Base-by-base conservation (phyloP, 2,888 invertebrate genomes). In the Octonoba sinensis region DNA sequence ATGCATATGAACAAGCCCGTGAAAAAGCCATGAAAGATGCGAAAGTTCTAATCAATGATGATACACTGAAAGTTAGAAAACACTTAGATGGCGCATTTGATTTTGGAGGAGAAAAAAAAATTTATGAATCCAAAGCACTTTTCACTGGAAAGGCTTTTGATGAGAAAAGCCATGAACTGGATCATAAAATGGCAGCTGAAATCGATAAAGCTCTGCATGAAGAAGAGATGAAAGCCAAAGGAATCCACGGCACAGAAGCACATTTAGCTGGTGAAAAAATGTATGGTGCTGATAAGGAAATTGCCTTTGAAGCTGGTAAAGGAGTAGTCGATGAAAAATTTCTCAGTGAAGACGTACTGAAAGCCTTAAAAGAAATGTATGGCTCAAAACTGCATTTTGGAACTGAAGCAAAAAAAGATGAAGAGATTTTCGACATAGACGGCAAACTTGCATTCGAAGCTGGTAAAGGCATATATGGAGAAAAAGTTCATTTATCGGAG, bases 1-100 rank as follows among this genome's bases (percentile, higher is more conserved):
- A 24, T 27, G 72, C 79, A 3, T 79, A 79, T n/a, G 79, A 79
- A 69, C 60, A 51, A 27, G 79, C 79, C 11, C 59, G 59, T 12
- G 73, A 79, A 20, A 47, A 73, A 46, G 79, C 62, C 15, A 56
- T 67, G n/a, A 59, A 46, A 27, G 79, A 79, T 67, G 65, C 73
- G 6, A 71, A 65, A 36, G 54, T 67, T 51, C 54, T 51, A 27
- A 13, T 54, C 3, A 27, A 13, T 36, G 20, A 27, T 3, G 64
- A 64, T 20, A 47, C 27, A n/a, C 15, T 64, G 12, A 64, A 64
- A 54, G 11, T 20, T 54, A 0, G 18, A 20, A 64, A 64, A 36
- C 47, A 44, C 20, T 6, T 44, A 15, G 60, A 72, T 72, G 60
- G n/a, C 13, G 18, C 46, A 15, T 36, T 56, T 20, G 54, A 44